Percentiles rank a stretch among this genome's conserved stretches.
These are phyloP conservation scores for Excalfactoria chinensis DNA, from an alignment of 2,113 vertebrate species.

Conservation along the genomic window DNA sequence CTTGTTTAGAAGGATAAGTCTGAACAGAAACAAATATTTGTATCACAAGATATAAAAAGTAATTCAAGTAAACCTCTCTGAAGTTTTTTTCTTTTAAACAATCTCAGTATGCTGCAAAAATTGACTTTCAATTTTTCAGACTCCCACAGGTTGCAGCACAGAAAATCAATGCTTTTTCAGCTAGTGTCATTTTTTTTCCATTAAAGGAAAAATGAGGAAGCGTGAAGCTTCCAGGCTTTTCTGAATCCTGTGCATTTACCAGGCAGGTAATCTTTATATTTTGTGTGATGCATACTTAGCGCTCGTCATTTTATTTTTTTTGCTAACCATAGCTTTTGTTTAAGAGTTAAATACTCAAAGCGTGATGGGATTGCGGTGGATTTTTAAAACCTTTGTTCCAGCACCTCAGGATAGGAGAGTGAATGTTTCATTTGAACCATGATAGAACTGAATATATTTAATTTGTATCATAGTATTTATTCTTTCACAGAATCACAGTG, in stretches of 20 bases:
- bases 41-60: neutral
- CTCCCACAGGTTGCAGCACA: neutral
- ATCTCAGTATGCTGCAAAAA: neutral
- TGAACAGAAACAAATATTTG: slow-evolving; percentile 3
- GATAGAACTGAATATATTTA: neutral
- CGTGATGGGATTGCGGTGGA: neutral
- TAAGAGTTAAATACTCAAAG: neutral
- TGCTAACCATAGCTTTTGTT: neutral
- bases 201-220: slow-evolving; percentile 20
- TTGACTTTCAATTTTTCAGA: neutral
- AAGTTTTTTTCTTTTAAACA: slow-evolving; percentile 29
- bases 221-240: neutral
- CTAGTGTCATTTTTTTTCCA: slow-evolving; percentile 7
- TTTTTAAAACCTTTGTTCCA: slow-evolving; percentile 6
- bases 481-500: neutral
- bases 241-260: neutral
- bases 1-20: neutral
- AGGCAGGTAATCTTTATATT: neutral
- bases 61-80: neutral
- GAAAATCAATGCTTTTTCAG: slow-evolving; percentile 41
- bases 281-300: neutral
- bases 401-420: neutral
- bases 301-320: neutral
- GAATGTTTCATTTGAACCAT: neutral
- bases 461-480: neutral